A percentile compares a stretch with the other conserved stretches of the same genome.
Evolutionary conservation across 2,888 invertebrate genomes (phyloP).

Genomic region (Brachylomia viminalis): DNA sequence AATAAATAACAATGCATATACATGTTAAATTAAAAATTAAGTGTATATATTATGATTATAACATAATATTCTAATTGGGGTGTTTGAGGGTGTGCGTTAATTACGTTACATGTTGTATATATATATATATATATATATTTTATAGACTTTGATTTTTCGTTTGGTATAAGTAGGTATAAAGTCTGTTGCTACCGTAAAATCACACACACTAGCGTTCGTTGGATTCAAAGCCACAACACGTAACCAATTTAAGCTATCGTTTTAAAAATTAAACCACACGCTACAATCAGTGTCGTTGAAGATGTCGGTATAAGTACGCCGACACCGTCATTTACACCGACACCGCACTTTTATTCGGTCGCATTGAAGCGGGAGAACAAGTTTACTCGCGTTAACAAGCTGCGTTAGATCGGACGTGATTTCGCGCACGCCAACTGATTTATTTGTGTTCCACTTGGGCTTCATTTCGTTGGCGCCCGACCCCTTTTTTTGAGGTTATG

Average conservation of each 20-base stretch:
- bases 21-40: no score
- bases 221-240: background rate
- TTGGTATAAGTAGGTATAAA: background rate
- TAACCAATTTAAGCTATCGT: background rate
- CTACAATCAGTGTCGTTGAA: background rate
- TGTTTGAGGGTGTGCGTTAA: no score
- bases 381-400: conserved; percentile 85
- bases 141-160: background rate
- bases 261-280: background rate
- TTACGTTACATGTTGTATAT: no score
- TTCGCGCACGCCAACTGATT: conserved; percentile 83
- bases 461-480: conserved; percentile 68
- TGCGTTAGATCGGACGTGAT: conserved; percentile 85
- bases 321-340: conserved; percentile 22
- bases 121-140: no score
- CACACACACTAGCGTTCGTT: background rate
- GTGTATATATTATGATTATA: no score
- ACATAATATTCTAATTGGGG: no score
- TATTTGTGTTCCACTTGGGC: conserved; percentile 80
- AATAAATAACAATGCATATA: no score
- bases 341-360: conserved; percentile 54
- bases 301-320: background rate
- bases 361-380: conserved; percentile 71
- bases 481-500: conserved; percentile 63
- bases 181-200: background rate